These are phyloP conservation scores for Aptenodytes forsteri DNA, from an alignment of 2,113 vertebrate species.

Conservation along the genomic window DNA sequence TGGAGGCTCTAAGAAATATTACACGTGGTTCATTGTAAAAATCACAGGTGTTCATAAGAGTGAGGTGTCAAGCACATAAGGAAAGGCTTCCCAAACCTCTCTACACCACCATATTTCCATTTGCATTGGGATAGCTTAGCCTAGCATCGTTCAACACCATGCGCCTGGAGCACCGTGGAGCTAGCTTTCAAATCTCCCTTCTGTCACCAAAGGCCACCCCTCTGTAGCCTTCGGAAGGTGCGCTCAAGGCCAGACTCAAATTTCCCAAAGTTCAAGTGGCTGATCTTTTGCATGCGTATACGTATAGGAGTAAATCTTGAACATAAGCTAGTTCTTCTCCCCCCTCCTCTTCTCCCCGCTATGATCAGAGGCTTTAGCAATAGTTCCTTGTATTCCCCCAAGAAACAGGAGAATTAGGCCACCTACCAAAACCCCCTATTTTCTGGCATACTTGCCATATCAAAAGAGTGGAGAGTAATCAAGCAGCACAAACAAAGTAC, in stretches of 20 bases:
- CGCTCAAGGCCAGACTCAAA: not conserved
- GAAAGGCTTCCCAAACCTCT: not conserved
- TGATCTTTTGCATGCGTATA: rapidly evolving
- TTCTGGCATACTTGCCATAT: rapidly evolving
- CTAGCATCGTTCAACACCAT: rapidly evolving
- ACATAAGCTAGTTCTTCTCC: not conserved
- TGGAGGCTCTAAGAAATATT: not conserved
- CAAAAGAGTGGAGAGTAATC: not conserved
- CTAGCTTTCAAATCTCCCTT: not conserved
- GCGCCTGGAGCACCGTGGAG: rapidly evolving
- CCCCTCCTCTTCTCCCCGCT: not conserved
- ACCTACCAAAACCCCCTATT: not conserved
- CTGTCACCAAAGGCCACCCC: not conserved
- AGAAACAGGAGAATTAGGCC: rapidly evolving
- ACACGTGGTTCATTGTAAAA: not conserved
- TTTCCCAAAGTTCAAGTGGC: not conserved
- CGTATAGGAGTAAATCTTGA: rapidly evolving
- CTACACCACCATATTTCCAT: no score
- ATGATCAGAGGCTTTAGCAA: not conserved
- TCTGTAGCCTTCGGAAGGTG: not conserved
- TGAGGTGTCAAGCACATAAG: not conserved
- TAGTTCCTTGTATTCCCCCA: not conserved
- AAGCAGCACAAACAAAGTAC: not conserved
- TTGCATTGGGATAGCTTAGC: not conserved
- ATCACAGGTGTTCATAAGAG: not conserved